Evolutionary conservation across 2,888 invertebrate genomes (phyloP), one percentile per base, ranked within the genome.

Genomic region (Athripsodes cinereus): DNA sequence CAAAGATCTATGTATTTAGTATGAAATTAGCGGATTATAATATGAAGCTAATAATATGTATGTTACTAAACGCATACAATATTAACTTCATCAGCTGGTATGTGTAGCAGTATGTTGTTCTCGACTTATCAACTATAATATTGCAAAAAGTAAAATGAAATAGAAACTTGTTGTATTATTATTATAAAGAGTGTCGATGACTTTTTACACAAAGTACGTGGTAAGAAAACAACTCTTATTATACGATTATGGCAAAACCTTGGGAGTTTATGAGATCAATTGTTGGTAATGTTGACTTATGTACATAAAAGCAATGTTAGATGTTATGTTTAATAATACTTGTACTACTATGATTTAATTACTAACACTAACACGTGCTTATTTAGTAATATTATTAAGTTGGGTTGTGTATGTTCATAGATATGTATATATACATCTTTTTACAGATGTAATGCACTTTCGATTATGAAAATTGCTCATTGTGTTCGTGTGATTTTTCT

Each of bases 111-210:
- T n/a, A n/a, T n/a, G n/a, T n/a, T n/a, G 26, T 26, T 26, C 26
- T 40, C 16, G 13, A 40, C 40, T 40, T 40, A 40, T 3, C 40
- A 40, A 11, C 31, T 31, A 3, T 40, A 40, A n/a, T 5, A 8
- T 8, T 13, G 40, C 5, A 40, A 40, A 16, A 16, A 40, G 40
- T 40, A n/a, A 40, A 60, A 58, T 55, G 59, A 60, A 62, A 62
- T 62, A 60, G 62, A 62, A 62, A 62, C 62, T 60, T 52, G n/a
- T n/a, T n/a, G 60, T 52, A 22, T 50, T 53, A n/a, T n/a, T n/a
- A n/a, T n/a, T n/a, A n/a, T n/a, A 13, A 60, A 55, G 51, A 57
- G 57, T 58, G 60, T 58, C 59, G 62, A 60, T 59, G 62, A 60
- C 62, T 60, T 55, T 53, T 59, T 48, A 49, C 21, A 21, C 40